A percentile compares a stretch with the other conserved stretches of the same genome.
Conservation (phyloP, 2,797 vertebrate species). For the Gallirallus australis region DNA sequence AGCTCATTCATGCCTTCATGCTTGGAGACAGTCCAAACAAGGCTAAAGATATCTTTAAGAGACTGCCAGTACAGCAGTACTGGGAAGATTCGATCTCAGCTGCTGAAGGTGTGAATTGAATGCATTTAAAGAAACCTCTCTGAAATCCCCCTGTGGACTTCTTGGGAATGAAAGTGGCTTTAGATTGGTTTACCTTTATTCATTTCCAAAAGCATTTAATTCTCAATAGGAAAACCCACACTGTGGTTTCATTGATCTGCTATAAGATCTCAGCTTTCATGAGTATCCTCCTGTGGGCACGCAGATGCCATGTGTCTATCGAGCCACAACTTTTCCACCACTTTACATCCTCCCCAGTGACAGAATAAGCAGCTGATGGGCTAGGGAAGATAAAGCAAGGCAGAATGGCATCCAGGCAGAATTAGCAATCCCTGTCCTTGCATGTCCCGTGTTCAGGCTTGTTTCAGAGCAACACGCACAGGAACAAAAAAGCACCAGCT, state of each 20-base stretch:
- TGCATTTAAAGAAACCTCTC: not conserved
- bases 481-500: slow-evolving; percentile 13
- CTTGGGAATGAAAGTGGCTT: not conserved
- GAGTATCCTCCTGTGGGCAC: not conserved
- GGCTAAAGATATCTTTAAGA: slow-evolving; percentile 24
- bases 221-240: not conserved
- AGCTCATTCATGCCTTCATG: not conserved
- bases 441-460: not conserved
- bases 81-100: not conserved
- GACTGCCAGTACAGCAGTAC: not conserved
- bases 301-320: not conserved
- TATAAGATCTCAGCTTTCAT: slow-evolving; percentile 12
- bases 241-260: not conserved
- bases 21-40: slow-evolving; percentile 38
- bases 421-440: not conserved
- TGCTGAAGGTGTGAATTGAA: not conserved
- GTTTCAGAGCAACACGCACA: not conserved
- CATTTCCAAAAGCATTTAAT: slow-evolving; percentile 36
- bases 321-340: not conserved
- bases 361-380: not conserved
- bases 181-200: slow-evolving; percentile 17
- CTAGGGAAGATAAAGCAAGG: not conserved
- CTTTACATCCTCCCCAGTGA: not conserved
- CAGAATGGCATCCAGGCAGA: not conserved
- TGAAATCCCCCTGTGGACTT: not conserved